Base-by-base conservation (phyloP, 1,140 invertebrate species). In the Temnothorax nylanderi region DNA sequence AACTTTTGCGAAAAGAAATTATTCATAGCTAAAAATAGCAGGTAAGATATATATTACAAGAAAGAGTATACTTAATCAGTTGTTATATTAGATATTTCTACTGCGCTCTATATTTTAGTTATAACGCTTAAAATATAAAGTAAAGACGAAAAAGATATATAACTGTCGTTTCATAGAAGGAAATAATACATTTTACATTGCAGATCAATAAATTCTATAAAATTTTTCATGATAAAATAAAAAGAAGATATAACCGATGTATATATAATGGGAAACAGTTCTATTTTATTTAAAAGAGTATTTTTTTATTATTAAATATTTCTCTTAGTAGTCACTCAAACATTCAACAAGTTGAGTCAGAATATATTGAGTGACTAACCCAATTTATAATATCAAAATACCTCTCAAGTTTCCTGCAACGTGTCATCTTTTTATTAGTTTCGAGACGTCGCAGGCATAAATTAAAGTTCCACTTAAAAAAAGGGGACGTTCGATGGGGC, bases 401-500 rank as follows among this genome's bases (percentile, higher is more conserved):
- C 13, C n/a, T 37, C 26, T 21, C 37, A 13, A 21, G 18, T 56
- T 44, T 26, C 0, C 6, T 49, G 26, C 41, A 10, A 13, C 18
- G 51, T 67, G 26, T 49, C 21, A 32, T 49, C 80, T 41, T 34
- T 75, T 75, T 84, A 84, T 75, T 74, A 74, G 44, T 47, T 60
- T 58, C 67, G 49, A 69, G 21, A 56, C 49, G 21, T 58, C 56
- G 26, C 69, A 7, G 11, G 69, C 41, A 84, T 84, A 84, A 84
- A 75, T 84, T 84, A 84, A 26, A 26, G 69, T 49, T 49, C 41
- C 26, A 21, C 26, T 56, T 74, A 34, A 84, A 60, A 26, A 84
- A 41, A 60, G n/a, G 18, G 37, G 56, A 21, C 32, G 41, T 18
- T 54, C 69, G 34, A 47, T 26, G 32, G 37, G 47, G 18, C 26